Conservation (phyloP, 2,888 invertebrate species). For the Tachina grossa region DNA sequence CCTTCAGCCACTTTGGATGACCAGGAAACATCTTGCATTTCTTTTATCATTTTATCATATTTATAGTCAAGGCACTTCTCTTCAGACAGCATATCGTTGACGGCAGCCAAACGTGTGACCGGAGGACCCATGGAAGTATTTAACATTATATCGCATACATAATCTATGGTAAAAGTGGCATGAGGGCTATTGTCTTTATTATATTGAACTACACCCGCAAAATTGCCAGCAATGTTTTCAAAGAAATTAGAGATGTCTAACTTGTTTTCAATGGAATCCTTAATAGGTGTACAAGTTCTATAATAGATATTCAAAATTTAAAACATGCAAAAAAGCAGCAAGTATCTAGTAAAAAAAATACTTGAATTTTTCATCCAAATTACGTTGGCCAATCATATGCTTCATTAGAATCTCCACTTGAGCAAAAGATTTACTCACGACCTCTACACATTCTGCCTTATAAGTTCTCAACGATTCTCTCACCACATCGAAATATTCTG, state of each 20-base stretch:
- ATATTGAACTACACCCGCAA: conserved; percentile 96
- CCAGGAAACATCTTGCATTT: conserved; percentile 88
- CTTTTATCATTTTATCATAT: conserved; percentile 89
- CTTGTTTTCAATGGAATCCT: conserved; percentile 84
- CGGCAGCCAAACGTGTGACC: conserved; percentile 88
- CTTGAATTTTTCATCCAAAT: conserved; percentile 89
- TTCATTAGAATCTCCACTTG: conserved; percentile 87
- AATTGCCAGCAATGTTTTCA: conserved; percentile 91
- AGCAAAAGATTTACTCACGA: conserved; percentile 86
- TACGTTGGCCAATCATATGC: conserved; percentile 85
- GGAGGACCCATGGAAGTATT: conserved; percentile 85
- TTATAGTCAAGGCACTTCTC: conserved; percentile 92
- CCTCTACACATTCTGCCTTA: conserved; percentile 87
- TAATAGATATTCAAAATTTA: conserved; percentile 1
- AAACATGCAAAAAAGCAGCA: neutral
- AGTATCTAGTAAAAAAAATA: conserved; percentile 80
- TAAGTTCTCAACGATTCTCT: conserved; percentile 88
- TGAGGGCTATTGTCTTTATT: conserved; percentile 94
- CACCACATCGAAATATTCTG: conserved; percentile 93
- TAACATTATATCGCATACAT: conserved; percentile 90
- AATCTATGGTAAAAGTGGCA: conserved; percentile 90
- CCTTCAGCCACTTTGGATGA: conserved; percentile 86
- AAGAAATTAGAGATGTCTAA: conserved; percentile 91
- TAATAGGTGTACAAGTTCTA: conserved; percentile 90
- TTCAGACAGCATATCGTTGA: conserved; percentile 88